Evolutionary conservation across 2,888 invertebrate genomes (phyloP).

Genomic region (Idaea dimidiata): DNA sequence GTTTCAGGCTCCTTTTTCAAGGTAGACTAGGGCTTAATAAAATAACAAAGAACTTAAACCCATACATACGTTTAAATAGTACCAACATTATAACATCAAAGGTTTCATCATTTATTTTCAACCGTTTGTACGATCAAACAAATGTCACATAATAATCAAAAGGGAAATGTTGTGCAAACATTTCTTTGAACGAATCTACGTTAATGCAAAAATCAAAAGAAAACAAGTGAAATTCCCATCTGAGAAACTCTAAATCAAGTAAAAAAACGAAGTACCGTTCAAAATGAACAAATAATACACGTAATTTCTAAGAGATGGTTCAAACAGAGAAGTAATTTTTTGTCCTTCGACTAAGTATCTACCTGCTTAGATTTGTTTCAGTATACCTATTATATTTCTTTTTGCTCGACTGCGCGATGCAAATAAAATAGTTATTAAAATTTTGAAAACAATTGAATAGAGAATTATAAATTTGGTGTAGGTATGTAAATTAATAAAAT

Average conservation of each 20-base stretch:
- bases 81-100: slow-evolving; percentile 13
- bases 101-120: slow-evolving; percentile 5
- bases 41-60: neutral
- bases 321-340: neutral
- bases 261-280: slow-evolving; percentile 43
- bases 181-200: slow-evolving; percentile 16
- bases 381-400: neutral
- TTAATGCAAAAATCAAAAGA: slow-evolving; percentile 31
- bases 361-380: neutral
- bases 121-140: slow-evolving; percentile 14
- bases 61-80: neutral
- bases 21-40: no score
- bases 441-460: neutral
- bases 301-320: neutral
- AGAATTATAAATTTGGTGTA: no score
- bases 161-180: slow-evolving; percentile 17
- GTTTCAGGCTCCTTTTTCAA: no score
- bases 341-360: neutral
- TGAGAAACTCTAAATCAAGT: slow-evolving; percentile 53
- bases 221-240: slow-evolving; percentile 44
- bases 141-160: slow-evolving; percentile 21
- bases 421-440: neutral
- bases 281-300: slow-evolving; percentile 23
- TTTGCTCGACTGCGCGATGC: no score
- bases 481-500: no score